phyloP scores from a whole-genome alignment of 2,797 vertebrate species.

The Limosa lapponica region DNA sequence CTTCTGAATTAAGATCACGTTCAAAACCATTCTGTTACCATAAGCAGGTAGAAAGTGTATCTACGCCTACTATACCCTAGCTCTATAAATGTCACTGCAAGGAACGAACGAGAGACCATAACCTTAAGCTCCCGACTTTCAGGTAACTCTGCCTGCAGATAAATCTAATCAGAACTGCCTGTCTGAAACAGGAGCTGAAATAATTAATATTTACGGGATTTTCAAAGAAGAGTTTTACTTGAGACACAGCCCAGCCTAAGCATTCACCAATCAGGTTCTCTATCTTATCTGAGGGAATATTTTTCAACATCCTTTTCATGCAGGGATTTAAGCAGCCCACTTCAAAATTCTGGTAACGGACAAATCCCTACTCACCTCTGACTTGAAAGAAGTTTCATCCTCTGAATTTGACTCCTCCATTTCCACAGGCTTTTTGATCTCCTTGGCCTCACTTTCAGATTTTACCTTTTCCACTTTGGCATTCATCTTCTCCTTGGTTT shows the following conservation, averaged over 20 bases:
- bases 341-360: neutral
- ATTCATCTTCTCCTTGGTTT: slow-evolving; percentile 87
- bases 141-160: neutral
- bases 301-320: neutral
- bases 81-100: neutral
- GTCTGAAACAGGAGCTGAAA: neutral
- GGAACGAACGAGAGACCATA: neutral
- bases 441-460: slow-evolving; percentile 88
- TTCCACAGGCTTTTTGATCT: slow-evolving; percentile 88
- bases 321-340: neutral
- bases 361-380: slow-evolving; percentile 85
- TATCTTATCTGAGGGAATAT: neutral
- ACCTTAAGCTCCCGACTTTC: neutral
- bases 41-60: neutral
- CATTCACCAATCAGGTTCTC: neutral
- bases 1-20: neutral
- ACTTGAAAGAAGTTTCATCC: slow-evolving; percentile 94
- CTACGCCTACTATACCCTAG: neutral
- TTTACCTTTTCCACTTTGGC: slow-evolving; percentile 87
- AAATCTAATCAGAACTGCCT: neutral
- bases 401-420: slow-evolving; percentile 95
- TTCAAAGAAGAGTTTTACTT: neutral
- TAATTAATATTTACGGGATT: neutral
- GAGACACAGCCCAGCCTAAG: neutral
- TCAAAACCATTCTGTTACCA: neutral